phyloP scores from a whole-genome alignment of 2,888 invertebrate genomes.

The Orchesellides sinensis region DNA sequence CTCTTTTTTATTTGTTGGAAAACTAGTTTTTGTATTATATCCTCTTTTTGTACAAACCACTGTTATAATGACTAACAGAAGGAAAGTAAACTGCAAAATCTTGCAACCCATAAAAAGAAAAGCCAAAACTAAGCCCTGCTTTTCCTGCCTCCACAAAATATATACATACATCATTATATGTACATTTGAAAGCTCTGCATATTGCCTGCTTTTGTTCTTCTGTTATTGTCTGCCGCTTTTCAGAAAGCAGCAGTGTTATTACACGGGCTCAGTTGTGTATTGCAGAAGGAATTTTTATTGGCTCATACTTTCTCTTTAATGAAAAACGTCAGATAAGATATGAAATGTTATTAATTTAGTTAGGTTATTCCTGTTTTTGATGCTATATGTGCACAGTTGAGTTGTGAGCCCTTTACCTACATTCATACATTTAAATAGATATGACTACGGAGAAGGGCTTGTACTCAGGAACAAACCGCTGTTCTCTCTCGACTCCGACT shows the following conservation, averaged over 20 bases:
- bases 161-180: background rate
- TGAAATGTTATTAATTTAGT: conserved; percentile 51
- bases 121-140: too few relatives aligned
- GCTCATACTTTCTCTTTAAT: conserved; percentile 30
- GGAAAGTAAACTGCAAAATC: too few relatives aligned
- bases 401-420: too few relatives aligned
- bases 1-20: too few relatives aligned
- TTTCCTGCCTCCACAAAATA: too few relatives aligned
- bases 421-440: too few relatives aligned
- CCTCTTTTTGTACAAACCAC: too few relatives aligned
- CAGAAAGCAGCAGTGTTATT: conserved; percentile 1
- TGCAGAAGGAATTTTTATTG: conserved; percentile 19
- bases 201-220: conserved; percentile 4
- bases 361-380: conserved; percentile 3
- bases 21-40: too few relatives aligned
- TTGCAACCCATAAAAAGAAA: too few relatives aligned
- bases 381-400: background rate
- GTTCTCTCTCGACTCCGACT: background rate
- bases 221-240: conserved; percentile 4
- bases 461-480: background rate
- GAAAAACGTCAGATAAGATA: conserved; percentile 56
- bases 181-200: background rate
- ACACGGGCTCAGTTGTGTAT: background rate
- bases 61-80: too few relatives aligned
- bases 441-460: background rate